These are phyloP conservation scores for Margarornis squamiger DNA, from an alignment of 2,797 vertebrate species.

Conservation along the genomic window DNA sequence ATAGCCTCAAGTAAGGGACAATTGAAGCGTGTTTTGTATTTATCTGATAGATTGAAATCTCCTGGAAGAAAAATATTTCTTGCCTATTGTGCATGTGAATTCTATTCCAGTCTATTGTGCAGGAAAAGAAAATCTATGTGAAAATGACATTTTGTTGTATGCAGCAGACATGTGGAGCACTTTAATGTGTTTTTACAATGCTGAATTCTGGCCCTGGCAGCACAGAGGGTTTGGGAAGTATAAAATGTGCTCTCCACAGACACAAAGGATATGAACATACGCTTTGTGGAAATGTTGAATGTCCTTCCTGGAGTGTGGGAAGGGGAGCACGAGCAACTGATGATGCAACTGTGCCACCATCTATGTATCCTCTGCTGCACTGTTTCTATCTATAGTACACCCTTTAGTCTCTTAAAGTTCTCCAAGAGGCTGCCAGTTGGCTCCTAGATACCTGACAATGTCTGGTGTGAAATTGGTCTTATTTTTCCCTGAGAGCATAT, in stretches of 20 bases:
- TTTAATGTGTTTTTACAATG: neutral
- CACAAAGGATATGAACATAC: neutral
- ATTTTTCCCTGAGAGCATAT: neutral
- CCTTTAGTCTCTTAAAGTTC: neutral
- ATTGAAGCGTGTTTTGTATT: neutral
- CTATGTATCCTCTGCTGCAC: neutral
- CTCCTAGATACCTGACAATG: neutral
- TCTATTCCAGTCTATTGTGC: neutral
- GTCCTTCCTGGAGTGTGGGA: neutral
- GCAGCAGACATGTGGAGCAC: neutral
- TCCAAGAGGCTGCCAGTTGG: neutral
- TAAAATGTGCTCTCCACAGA: neutral
- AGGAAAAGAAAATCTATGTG: neutral
- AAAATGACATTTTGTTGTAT: neutral
- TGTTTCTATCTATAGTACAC: neutral
- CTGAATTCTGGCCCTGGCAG: neutral
- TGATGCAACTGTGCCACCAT: neutral
- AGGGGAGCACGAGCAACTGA: neutral
- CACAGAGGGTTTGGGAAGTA: neutral
- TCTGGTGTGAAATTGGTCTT: neutral
- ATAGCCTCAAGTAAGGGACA: neutral
- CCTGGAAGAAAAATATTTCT: slow-evolving; percentile 3
- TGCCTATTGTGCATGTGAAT: neutral
- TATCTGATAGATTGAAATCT: slow-evolving; percentile 8
- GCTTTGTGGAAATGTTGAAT: neutral